Percentiles rank a stretch among this genome's conserved stretches.
These are phyloP conservation scores for Marmota flaviventris DNA, from an alignment of 2,113 vertebrate genomes.

Conservation along the genomic window DNA sequence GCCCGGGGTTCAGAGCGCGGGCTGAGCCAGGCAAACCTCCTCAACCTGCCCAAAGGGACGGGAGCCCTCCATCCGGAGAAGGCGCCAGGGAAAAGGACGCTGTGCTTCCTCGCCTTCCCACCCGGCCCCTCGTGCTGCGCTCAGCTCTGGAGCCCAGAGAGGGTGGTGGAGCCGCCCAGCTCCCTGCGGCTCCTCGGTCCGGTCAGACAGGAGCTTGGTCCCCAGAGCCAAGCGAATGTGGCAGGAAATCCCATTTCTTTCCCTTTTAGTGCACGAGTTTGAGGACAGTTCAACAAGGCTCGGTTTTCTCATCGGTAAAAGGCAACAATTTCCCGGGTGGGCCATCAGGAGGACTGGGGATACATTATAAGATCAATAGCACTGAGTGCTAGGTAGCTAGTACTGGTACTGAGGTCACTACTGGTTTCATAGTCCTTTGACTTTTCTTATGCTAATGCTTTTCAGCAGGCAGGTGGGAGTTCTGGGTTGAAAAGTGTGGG, in stretches of 20 bases:
- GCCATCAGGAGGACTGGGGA: neutral
- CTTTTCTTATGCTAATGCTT: neutral
- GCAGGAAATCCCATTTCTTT: neutral
- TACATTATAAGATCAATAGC: neutral
- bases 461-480: neutral
- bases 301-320: neutral
- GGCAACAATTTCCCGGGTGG: neutral
- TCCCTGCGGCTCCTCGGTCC: no score
- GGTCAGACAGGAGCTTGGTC: neutral
- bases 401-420: fast-evolving
- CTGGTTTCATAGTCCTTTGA: neutral
- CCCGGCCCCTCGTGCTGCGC: no score
- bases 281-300: neutral
- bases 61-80: neutral
- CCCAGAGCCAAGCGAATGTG: neutral
- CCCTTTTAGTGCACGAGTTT: neutral
- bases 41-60: neutral
- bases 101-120: neutral
- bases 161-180: no score
- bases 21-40: neutral
- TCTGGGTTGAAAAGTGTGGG: neutral
- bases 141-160: neutral
- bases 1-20: no score
- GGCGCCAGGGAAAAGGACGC: neutral
- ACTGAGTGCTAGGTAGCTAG: neutral